These are phyloP conservation scores for Pantala flavescens DNA, from an alignment of 1,140 invertebrate species.

Conservation along the genomic window DNA sequence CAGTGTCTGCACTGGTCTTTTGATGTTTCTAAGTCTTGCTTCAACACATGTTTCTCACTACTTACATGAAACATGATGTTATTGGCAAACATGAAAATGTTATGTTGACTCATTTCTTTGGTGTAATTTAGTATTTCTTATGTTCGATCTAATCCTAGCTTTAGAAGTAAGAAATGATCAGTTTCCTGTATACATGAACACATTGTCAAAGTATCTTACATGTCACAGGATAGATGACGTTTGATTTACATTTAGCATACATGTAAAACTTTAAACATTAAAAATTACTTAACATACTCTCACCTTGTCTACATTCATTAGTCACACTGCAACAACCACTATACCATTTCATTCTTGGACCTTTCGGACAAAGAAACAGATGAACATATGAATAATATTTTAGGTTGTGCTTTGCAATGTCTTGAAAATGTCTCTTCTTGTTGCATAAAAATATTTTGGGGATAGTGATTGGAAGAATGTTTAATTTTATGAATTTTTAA, in stretches of 20 bases:
- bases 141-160: neutral
- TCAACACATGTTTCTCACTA: neutral
- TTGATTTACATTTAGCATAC: neutral
- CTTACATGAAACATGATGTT: neutral
- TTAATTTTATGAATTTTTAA: too few relatives aligned
- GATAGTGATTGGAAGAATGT: too few relatives aligned
- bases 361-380: neutral
- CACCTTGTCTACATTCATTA: neutral
- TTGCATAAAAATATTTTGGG: too few relatives aligned
- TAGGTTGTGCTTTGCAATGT: too few relatives aligned
- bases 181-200: neutral
- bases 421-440: too few relatives aligned
- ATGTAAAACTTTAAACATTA: conserved; percentile 4
- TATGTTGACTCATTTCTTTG: neutral
- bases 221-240: neutral
- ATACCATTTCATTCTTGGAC: neutral
- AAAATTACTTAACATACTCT: neutral
- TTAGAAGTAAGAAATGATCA: neutral
- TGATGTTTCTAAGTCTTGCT: neutral
- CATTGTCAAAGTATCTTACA: neutral
- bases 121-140: neutral
- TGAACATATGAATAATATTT: too few relatives aligned
- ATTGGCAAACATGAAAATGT: neutral
- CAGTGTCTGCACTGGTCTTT: neutral
- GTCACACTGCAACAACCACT: neutral